Evolutionary conservation across 2,113 vertebrate genomes (phyloP).

Genomic region (Pleuronectes platessa): DNA sequence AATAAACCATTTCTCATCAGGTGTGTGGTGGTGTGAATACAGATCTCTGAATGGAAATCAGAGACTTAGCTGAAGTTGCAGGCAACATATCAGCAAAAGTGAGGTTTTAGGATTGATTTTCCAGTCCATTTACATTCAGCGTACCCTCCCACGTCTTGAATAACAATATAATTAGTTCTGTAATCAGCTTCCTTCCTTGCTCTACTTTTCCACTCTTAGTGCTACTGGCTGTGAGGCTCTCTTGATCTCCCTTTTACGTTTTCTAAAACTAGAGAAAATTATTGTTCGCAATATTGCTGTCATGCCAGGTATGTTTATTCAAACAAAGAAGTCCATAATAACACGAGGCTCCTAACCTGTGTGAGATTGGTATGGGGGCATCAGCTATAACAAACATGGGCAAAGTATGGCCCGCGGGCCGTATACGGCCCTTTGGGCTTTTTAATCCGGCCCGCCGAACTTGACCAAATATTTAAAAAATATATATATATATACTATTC

Average conservation of each 20-base stretch:
- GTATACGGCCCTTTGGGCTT: too few species aligned
- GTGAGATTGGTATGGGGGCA: too few species aligned
- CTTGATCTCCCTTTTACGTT: not conserved
- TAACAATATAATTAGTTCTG: constrained; percentile 21
- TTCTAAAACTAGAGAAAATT: not conserved
- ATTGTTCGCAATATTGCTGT: not conserved
- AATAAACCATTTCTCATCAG: not conserved
- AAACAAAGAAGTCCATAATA: not conserved
- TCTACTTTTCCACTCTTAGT: not conserved
- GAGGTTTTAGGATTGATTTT: constrained; percentile 6
- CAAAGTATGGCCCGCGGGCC: too few species aligned
- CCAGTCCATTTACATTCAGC: constrained; percentile 8
- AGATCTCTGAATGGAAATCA: not conserved
- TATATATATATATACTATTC: too few species aligned
- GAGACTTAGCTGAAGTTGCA: not conserved
- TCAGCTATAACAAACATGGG: too few species aligned
- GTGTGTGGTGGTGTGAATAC: not conserved
- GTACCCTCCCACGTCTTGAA: not conserved
- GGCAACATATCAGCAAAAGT: not conserved
- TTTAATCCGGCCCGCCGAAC: too few species aligned
- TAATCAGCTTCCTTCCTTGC: constrained; percentile 12
- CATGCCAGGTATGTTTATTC: not conserved
- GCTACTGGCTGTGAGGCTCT: not conserved
- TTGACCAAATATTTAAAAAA: too few species aligned
- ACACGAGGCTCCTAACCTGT: too few species aligned